Conservation (phyloP, 2,113 vertebrate species). For the Entelurus aequoreus region DNA sequence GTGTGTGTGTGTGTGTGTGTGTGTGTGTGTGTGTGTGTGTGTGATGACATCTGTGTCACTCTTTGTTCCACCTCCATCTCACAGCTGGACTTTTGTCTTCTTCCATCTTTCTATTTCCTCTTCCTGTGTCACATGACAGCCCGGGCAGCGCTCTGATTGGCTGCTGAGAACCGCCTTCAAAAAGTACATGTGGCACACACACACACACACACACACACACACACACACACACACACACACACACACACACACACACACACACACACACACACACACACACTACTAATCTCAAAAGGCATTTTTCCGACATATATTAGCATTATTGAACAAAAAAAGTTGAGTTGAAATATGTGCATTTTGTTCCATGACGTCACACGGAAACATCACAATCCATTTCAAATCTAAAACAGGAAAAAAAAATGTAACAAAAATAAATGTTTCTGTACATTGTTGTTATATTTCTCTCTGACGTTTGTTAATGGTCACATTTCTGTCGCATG, state of each 20-base stretch:
- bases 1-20: constrained; percentile 25
- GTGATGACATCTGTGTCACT: constrained; percentile 53
- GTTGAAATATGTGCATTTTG: no score
- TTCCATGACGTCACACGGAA: no score
- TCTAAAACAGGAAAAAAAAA: no score
- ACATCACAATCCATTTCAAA: no score
- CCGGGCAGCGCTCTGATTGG: constrained; percentile 10
- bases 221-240: neutral
- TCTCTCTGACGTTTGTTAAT: no score
- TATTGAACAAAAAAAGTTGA: no score
- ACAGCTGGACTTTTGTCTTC: constrained; percentile 63
- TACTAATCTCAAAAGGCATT: no score
- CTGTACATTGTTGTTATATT: no score
- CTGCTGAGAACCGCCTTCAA: constrained; percentile 2
- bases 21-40: constrained; percentile 31
- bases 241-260: neutral
- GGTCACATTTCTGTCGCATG: no score
- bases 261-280: no score
- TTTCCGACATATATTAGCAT: no score
- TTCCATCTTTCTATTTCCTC: constrained; percentile 9
- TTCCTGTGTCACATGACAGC: constrained; percentile 33
- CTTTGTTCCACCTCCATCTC: constrained; percentile 56
- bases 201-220: neutral
- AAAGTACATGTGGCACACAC: neutral
- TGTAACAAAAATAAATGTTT: no score